Base-by-base conservation (phyloP, 2,113 vertebrate genomes). In the Entomyzon cyanotis region DNA sequence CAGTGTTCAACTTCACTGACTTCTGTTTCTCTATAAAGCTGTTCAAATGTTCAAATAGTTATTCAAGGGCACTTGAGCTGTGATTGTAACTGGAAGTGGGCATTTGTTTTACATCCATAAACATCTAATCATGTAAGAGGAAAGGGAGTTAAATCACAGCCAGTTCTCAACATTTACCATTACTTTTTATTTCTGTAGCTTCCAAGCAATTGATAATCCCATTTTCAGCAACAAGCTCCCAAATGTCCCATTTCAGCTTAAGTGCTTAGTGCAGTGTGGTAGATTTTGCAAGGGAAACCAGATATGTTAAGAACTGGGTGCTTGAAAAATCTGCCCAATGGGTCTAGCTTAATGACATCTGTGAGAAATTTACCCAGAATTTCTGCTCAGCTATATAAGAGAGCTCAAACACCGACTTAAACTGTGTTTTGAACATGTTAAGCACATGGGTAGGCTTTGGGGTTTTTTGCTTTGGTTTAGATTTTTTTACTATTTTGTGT, bases 151-250 rank as follows among this genome's bases (percentile, higher is more conserved):
- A 79, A 73, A 55, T 82, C 41, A 49, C 37, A 39, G n/a, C 15
- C 31, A 41, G 10, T 77, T 87, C 67, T 94, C 67, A 90, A 12
- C 17, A 56, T 87, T 87, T 78, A 35, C 28, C 8, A 50, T 73
- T 94, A 69, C 62, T 39, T 82, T 60, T 63, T 82, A 67, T 78
- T 91, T 90, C 50, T 71, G 18, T 88, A 85, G 31, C 28, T 93
- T 95, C 85, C 44, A 81, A 88, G 82, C 78, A 93, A 41, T 60
- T 73, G 67, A 76, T 93, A 94, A 93, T 90, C n/a, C 56, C 30
- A 56, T 89, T 94, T 94, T 90, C 74, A 85, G 78, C 74, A 91
- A 18, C 46, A 18, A 53, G 25, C 44, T 91, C 69, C 87, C 74
- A 59, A 73, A 63, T 83, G 70, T 83, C 67, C 47, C 11, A 25